phyloP scores from a whole-genome alignment of 2,888 invertebrate species.

The Aricia artaxerxes region DNA sequence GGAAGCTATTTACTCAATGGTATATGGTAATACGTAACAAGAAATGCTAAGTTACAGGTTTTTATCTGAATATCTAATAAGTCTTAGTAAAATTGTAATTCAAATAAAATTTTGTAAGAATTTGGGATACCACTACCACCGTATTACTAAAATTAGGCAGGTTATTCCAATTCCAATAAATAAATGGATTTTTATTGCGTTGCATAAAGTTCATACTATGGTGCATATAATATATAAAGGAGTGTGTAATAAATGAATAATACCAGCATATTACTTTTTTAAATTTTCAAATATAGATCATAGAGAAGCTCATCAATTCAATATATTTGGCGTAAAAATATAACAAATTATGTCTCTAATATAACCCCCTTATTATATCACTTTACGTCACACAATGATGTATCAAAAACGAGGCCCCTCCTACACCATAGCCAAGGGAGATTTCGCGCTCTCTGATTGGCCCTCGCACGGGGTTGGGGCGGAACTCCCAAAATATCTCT shows the following conservation, averaged over 20 bases:
- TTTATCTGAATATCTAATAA: not conserved
- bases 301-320: no score
- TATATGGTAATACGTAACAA: not conserved
- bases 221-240: no score
- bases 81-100: not conserved
- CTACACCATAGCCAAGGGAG: constrained; percentile 11
- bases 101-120: not conserved
- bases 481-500: not conserved
- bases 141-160: no score
- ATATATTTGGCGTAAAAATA: no score
- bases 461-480: not conserved
- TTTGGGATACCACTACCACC: no score
- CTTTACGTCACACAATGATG: not conserved
- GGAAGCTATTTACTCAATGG: not conserved
- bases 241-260: no score
- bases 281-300: no score
- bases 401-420: not conserved
- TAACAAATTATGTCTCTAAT: no score
- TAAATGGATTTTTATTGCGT: no score
- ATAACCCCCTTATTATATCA: not conserved
- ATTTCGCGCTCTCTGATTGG: not conserved
- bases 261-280: no score
- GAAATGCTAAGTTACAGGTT: not conserved
- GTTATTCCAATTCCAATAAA: no score
- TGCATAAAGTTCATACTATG: no score